Evolutionary conservation across 2,888 invertebrate species (phyloP).

Genomic region (Spodoptera picta): DNA sequence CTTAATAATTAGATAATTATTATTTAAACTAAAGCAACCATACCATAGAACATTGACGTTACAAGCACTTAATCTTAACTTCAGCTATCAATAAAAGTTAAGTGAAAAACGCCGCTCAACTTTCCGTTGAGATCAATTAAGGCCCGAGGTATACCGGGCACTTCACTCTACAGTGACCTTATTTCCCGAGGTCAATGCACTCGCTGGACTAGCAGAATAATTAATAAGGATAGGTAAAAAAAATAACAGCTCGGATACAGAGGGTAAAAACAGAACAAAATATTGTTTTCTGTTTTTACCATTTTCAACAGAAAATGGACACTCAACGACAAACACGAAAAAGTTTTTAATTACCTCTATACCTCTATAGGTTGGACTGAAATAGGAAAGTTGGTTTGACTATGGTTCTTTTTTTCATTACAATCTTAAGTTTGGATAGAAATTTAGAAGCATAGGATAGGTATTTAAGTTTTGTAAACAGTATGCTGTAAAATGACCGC

Average conservation of each 20-base stretch:
- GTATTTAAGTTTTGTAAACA: too few species aligned
- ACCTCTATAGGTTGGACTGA: too few species aligned
- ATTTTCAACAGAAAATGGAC: slow-evolving; percentile 1
- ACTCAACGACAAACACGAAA: neutral
- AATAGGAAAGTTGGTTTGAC: neutral
- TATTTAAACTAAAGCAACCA: too few species aligned
- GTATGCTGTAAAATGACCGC: too few species aligned
- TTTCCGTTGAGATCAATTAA: slow-evolving; percentile 45
- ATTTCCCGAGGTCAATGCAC: slow-evolving; percentile 55
- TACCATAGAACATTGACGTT: too few species aligned
- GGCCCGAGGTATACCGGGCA: slow-evolving; percentile 11
- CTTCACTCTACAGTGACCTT: slow-evolving; percentile 45
- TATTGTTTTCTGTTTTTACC: too few species aligned
- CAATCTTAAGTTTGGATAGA: too few species aligned
- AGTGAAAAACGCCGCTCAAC: slow-evolving; percentile 30
- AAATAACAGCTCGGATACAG: slow-evolving; percentile 1
- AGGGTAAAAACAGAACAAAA: neutral
- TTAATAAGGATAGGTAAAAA: slow-evolving; percentile 25
- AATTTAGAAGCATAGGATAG: too few species aligned
- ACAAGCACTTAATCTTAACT: too few species aligned
- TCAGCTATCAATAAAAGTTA: neutral
- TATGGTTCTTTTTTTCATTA: too few species aligned
- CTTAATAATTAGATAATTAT: too few species aligned
- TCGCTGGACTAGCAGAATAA: slow-evolving; percentile 27
- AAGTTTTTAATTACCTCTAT: neutral